These are phyloP conservation scores for Condylostylus longicornis DNA, from an alignment of 1,140 invertebrate species.

Conservation along the genomic window DNA sequence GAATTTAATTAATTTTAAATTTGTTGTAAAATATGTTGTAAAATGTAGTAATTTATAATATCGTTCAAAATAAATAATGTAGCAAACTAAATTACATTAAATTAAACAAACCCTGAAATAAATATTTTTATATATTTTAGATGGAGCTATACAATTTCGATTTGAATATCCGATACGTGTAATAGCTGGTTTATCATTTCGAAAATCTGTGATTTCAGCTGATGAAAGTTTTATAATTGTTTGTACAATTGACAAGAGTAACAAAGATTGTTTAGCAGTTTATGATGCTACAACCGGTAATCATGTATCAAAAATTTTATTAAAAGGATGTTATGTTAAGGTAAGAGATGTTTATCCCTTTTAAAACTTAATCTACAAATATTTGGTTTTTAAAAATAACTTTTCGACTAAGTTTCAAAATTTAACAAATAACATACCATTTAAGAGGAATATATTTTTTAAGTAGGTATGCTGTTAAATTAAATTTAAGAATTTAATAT, in stretches of 20 bases:
- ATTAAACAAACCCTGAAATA: too few species aligned
- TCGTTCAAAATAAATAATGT: too few species aligned
- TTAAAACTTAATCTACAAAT: constrained; percentile 1
- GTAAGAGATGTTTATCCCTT: constrained; percentile 26
- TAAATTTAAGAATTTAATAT: too few species aligned
- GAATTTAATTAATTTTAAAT: too few species aligned
- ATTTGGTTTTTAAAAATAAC: not conserved
- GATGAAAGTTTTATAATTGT: constrained; percentile 65
- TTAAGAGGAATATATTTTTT: not conserved
- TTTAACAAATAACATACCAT: not conserved
- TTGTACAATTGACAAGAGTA: constrained; percentile 65
- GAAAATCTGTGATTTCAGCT: constrained; percentile 59
- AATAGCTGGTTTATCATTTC: constrained; percentile 47
- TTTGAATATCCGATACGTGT: constrained; percentile 63
- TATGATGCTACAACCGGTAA: constrained; percentile 71
- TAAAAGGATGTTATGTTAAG: constrained; percentile 48
- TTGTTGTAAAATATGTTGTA: too few species aligned
- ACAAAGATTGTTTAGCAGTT: constrained; percentile 66
- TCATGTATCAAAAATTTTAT: constrained; percentile 54
- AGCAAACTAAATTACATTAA: too few species aligned
- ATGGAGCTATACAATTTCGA: constrained; percentile 57
- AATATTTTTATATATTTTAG: constrained; percentile 33
- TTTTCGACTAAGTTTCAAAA: not conserved
- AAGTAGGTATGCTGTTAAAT: not conserved
- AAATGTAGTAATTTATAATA: too few species aligned